A percentile compares a stretch with the other conserved stretches of the same genome.
phyloP scores from a whole-genome alignment of 1,140 invertebrate genomes.

The Ceratina calcarata region DNA sequence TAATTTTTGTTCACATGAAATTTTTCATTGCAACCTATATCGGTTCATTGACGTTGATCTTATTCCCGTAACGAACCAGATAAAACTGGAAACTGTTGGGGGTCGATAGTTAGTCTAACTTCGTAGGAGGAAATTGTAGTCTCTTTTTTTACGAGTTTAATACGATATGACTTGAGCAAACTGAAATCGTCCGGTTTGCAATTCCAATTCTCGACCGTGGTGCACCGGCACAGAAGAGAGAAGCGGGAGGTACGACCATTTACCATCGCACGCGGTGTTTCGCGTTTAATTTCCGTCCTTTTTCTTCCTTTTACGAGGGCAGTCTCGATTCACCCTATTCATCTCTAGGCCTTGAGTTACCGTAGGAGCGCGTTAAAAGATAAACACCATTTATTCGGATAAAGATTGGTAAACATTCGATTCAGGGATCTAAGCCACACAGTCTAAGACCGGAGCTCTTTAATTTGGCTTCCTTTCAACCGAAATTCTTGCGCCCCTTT shows the following conservation, averaged over 20 bases:
- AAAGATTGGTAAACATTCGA: conserved; percentile 9
- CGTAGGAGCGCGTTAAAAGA: background rate
- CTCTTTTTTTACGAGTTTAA: background rate
- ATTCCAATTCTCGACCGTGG: background rate
- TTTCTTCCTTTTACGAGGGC: background rate
- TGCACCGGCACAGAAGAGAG: too few relatives aligned
- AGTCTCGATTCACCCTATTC: background rate
- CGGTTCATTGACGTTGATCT: background rate
- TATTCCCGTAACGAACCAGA: conserved; percentile 7
- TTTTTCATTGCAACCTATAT: background rate
- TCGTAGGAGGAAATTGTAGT: background rate
- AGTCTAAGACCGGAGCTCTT: background rate
- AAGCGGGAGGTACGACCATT: too few relatives aligned
- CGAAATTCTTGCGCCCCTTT: background rate
- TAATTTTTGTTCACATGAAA: background rate
- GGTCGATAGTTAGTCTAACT: background rate
- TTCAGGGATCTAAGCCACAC: conserved; percentile 4
- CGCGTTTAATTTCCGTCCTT: background rate
- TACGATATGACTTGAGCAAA: background rate
- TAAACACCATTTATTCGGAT: conserved; percentile 17
- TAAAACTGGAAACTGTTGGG: background rate
- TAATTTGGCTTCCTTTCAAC: background rate
- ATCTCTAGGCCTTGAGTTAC: background rate
- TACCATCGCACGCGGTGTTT: background rate
- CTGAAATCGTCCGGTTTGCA: conserved; percentile 4